These are phyloP conservation scores for Scomberomorus guttatus DNA, from an alignment of 2,797 vertebrate genomes.

Conservation along the genomic window DNA sequence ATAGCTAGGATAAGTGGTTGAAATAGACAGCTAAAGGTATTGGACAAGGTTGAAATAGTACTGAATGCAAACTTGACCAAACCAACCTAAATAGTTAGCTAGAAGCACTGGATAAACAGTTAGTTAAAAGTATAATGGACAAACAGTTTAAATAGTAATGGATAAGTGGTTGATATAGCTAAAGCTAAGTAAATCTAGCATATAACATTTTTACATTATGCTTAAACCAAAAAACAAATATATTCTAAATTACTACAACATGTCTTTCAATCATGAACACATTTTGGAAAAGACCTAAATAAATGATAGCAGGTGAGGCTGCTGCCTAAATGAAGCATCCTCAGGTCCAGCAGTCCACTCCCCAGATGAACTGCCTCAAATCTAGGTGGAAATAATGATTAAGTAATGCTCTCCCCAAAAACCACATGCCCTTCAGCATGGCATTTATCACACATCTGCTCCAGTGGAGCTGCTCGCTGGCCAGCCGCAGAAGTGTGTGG, in stretches of 20 bases:
- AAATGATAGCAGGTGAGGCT: neutral
- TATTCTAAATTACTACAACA: neutral
- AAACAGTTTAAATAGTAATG: too few relatives aligned
- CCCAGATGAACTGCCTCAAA: slow-evolving; percentile 15
- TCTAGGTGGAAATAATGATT: slow-evolving; percentile 8
- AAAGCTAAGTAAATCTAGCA: too few relatives aligned
- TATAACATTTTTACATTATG: neutral
- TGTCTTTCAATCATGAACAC: neutral
- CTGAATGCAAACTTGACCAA: too few relatives aligned
- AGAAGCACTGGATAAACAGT: too few relatives aligned
- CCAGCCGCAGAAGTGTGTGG: slow-evolving; percentile 10
- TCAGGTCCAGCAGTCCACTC: neutral
- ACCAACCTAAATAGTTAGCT: too few relatives aligned
- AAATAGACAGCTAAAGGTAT: neutral
- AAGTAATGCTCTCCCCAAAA: slow-evolving; percentile 24
- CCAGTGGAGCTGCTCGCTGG: slow-evolving; percentile 10
- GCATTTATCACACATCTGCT: slow-evolving; percentile 46
- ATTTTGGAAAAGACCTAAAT: neutral
- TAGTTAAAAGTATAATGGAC: too few relatives aligned
- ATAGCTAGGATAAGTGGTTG: neutral
- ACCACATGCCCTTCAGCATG: slow-evolving; percentile 39
- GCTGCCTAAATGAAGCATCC: neutral
- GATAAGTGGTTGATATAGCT: too few relatives aligned
- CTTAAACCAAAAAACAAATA: neutral
- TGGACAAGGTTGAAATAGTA: neutral